Conservation (phyloP, 2,797 vertebrate species). For the Melanogrammus aeglefinus region DNA sequence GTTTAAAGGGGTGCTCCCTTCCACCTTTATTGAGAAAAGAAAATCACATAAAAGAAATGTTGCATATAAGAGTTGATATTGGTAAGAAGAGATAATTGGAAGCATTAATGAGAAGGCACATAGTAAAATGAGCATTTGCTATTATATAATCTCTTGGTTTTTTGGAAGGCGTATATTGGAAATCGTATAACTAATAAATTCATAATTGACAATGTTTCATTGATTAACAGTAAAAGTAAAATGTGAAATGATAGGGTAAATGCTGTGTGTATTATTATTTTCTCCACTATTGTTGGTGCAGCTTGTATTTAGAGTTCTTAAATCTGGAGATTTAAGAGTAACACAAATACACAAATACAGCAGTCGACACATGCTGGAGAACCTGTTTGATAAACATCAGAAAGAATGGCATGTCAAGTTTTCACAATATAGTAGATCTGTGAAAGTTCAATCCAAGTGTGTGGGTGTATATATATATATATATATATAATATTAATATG, state of each 20-base stretch:
- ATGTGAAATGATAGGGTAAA: not conserved
- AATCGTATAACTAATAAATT: not conserved
- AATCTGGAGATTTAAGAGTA: not conserved
- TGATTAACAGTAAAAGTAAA: not conserved
- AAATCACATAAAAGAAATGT: not conserved
- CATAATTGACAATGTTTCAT: not conserved
- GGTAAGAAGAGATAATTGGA: not conserved
- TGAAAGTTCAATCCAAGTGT: not conserved
- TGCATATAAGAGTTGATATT: not conserved
- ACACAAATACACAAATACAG: not conserved
- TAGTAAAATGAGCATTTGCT: not conserved
- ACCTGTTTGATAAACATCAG: constrained; percentile 70
- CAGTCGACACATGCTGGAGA: constrained; percentile 38
- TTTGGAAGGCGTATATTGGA: not conserved
- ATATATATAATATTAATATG: too few relatives aligned
- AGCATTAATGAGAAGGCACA: not conserved
- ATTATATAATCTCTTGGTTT: not conserved
- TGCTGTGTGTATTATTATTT: not conserved
- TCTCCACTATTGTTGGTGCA: not conserved
- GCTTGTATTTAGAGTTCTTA: not conserved
- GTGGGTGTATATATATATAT: not conserved
- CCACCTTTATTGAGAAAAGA: too few relatives aligned
- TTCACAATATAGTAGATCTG: not conserved
- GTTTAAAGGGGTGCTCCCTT: not conserved
- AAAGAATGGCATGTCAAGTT: constrained; percentile 57